phyloP scores from a whole-genome alignment of 2,113 vertebrate species.

The Bufo gargarizans region DNA sequence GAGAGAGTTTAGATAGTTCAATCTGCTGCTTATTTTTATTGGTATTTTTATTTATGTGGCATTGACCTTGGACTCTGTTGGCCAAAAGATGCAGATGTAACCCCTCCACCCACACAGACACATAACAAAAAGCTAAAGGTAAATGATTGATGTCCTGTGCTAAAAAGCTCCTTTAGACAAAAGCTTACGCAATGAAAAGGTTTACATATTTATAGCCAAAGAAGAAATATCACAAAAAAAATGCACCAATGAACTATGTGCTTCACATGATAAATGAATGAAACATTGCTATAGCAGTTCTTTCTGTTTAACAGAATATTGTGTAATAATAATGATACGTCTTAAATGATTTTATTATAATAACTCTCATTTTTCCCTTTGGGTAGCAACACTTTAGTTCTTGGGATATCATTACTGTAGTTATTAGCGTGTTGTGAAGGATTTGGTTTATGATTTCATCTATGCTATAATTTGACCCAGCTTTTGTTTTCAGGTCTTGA shows the following conservation, averaged over 20 bases:
- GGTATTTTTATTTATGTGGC: slow-evolving; percentile 10
- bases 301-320: too few relatives aligned
- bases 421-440: background rate
- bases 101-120: background rate
- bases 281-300: too few relatives aligned
- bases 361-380: too few relatives aligned
- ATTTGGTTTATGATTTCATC: background rate
- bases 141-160: background rate
- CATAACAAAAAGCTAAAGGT: slow-evolving; percentile 7
- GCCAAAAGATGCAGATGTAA: slow-evolving; percentile 8
- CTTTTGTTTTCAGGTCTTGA: background rate
- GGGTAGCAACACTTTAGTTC: too few relatives aligned
- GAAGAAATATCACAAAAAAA: too few relatives aligned
- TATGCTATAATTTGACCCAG: background rate
- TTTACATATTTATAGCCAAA: background rate
- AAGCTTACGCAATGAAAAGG: background rate
- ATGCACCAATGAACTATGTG: too few relatives aligned
- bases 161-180: background rate
- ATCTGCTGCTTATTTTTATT: slow-evolving; percentile 5
- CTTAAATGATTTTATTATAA: too few relatives aligned
- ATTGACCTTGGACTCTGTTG: slow-evolving; percentile 11
- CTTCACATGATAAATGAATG: too few relatives aligned
- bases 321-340: too few relatives aligned
- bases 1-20: background rate
- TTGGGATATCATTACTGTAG: too few relatives aligned